Evolutionary conservation across 2,797 vertebrate genomes (phyloP).

Genomic region (Etheostoma perlongum): DNA sequence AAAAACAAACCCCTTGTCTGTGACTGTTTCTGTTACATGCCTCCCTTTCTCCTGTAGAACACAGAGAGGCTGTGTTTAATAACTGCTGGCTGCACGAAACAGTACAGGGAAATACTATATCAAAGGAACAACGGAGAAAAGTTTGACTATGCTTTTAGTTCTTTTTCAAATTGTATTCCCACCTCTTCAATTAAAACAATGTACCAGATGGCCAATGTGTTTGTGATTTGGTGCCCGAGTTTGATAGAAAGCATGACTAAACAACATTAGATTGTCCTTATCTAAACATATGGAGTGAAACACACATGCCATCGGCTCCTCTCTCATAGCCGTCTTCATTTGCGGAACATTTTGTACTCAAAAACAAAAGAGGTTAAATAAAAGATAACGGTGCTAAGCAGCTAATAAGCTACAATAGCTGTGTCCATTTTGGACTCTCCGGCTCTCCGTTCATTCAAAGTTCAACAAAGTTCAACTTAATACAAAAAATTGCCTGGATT

Average conservation of each 20-base stretch:
- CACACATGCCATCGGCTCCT: too few relatives aligned
- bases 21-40: slow-evolving; percentile 46
- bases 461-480: not conserved
- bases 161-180: not conserved
- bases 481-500: not conserved
- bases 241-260: not conserved
- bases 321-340: too few relatives aligned
- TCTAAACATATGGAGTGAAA: not conserved
- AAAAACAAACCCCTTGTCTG: slow-evolving; percentile 69
- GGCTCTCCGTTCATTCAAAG: not conserved
- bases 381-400: too few relatives aligned
- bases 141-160: not conserved
- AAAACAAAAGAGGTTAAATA: too few relatives aligned
- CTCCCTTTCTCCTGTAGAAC: slow-evolving; percentile 16
- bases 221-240: not conserved
- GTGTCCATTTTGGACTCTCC: not conserved
- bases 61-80: slow-evolving; percentile 44
- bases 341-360: too few relatives aligned
- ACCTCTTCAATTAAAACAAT: not conserved
- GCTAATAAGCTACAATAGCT: too few relatives aligned
- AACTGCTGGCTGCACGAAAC: slow-evolving; percentile 36
- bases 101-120: slow-evolving; percentile 9
- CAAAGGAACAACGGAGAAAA: slow-evolving; percentile 4
- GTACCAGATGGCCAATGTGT: not conserved
- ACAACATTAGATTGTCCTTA: not conserved